Conservation (phyloP, 2,888 invertebrate genomes). For the Zaprionus lineosus region DNA sequence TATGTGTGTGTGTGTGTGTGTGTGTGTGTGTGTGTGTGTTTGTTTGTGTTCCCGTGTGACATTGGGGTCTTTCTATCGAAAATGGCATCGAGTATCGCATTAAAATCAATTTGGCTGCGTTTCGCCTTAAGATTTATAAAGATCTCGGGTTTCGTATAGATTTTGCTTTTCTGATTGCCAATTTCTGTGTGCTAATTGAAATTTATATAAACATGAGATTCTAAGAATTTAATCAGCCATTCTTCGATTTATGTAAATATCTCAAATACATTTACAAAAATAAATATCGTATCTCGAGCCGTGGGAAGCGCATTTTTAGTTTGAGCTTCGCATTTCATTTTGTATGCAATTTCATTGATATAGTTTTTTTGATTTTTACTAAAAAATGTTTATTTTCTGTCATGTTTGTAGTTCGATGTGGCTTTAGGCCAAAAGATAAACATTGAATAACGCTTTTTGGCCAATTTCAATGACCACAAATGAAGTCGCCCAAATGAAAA, state of each 20-base stretch:
- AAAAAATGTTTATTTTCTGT: too few species aligned
- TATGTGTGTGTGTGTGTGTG: neutral
- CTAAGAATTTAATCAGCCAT: constrained; percentile 1
- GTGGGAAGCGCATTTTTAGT: too few species aligned
- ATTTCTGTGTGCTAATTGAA: constrained; percentile 14
- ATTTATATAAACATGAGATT: constrained; percentile 11
- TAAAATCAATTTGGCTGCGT: constrained; percentile 43
- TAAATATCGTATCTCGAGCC: too few species aligned
- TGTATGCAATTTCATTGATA: too few species aligned
- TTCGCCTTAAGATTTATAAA: constrained; percentile 14
- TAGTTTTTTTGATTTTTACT: too few species aligned
- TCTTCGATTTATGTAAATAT: too few species aligned
- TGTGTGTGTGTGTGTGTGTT: neutral
- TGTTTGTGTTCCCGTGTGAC: constrained; percentile 16
- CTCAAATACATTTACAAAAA: too few species aligned
- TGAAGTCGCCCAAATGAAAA: constrained; percentile 36
- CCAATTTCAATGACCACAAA: constrained; percentile 30
- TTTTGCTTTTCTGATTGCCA: constrained; percentile 40
- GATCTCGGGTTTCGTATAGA: constrained; percentile 20
- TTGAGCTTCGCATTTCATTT: too few species aligned
- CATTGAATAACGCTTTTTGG: too few species aligned
- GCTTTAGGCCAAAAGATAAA: too few species aligned
- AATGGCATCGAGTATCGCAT: constrained; percentile 28
- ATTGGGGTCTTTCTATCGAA: constrained; percentile 45
- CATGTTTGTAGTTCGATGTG: too few species aligned